Evolutionary conservation across 1,140 invertebrate species (phyloP).

Genomic region (Laupala kohalensis): DNA sequence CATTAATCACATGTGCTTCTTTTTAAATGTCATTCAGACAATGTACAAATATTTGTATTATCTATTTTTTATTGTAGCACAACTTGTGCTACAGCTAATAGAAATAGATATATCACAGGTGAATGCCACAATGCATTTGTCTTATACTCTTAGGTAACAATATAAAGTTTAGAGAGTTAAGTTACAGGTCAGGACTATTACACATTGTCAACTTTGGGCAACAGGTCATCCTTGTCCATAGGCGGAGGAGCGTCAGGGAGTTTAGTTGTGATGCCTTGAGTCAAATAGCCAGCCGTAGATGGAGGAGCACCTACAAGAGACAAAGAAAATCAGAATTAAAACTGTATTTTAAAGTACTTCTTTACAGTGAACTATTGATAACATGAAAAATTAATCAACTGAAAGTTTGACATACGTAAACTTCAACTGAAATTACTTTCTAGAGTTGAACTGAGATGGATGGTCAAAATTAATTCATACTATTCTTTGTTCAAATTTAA

Average conservation of each 20-base stretch:
- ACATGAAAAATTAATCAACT: too few species aligned
- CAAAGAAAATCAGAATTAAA: too few species aligned
- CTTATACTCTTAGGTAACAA: background rate
- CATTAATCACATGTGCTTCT: background rate
- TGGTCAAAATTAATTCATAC: too few species aligned
- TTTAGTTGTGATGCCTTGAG: conserved; percentile 57
- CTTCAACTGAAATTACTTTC: too few species aligned
- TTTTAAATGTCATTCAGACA: background rate
- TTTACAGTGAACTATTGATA: too few species aligned
- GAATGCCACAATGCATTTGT: too few species aligned
- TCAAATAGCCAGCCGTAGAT: conserved; percentile 66
- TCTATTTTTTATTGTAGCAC: background rate
- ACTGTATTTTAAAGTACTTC: too few species aligned
- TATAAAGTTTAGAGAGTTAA: background rate
- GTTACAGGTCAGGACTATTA: background rate
- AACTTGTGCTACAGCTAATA: background rate
- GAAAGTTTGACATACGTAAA: too few species aligned
- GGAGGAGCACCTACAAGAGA: conserved; percentile 42
- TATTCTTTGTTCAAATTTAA: too few species aligned
- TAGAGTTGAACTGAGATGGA: too few species aligned
- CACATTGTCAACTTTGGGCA: conserved; percentile 1
- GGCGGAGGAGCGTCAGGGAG: conserved; percentile 67
- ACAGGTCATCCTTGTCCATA: conserved; percentile 43
- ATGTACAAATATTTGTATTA: background rate
- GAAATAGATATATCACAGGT: background rate